Base-by-base conservation (phyloP, 2,888 invertebrate species). In the Panorpa germanica region DNA sequence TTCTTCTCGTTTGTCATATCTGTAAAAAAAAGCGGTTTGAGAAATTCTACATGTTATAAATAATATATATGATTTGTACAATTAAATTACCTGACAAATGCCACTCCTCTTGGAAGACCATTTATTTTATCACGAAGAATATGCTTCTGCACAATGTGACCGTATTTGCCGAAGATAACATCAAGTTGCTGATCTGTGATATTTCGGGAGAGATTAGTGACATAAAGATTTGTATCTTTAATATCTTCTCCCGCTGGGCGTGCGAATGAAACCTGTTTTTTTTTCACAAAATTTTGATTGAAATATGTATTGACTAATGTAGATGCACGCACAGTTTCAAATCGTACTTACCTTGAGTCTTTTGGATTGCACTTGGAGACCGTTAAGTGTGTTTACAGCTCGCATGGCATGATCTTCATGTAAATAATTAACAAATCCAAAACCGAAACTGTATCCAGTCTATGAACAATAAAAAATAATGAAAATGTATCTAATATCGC, bases 381-480 rank as follows among this genome's bases (percentile, higher is more conserved):
- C 90, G 53, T 91, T 90, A 44, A 90, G 64, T 24, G 75, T 72
- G 44, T 74, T 71, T 39, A 91, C 86, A 27, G 93, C 91, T 41
- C 77, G 66, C 32, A 70, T 57, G 20, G 91, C 90, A 55, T 90
- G 85, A 47, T 78, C 77, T 38, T 80, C 76, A 34, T 73, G 70
- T 31, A 73, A 67, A 54, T 80, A 93, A 55, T 91, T 90, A 25
- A 91, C 86, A 57, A 93, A 93, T 22, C 90, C 93, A 56, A 90
- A 93, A 23, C 93, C 93, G 55, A 81, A 91, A 56, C 90, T 90
- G 61, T 91, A 91, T 28, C 88, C 88, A 53, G 90, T 88, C 69
- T 82, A 61, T 33, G 55, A 62, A 37, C 19, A n/a, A n/a, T n/a
- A n/a, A n/a, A n/a, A n/a, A 56, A 90, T 93, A 23, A 91, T 91